Evolutionary conservation across 2,113 vertebrate genomes (phyloP), one percentile per base, ranked within the genome.

Genomic region (Lepisosteus osseus): DNA sequence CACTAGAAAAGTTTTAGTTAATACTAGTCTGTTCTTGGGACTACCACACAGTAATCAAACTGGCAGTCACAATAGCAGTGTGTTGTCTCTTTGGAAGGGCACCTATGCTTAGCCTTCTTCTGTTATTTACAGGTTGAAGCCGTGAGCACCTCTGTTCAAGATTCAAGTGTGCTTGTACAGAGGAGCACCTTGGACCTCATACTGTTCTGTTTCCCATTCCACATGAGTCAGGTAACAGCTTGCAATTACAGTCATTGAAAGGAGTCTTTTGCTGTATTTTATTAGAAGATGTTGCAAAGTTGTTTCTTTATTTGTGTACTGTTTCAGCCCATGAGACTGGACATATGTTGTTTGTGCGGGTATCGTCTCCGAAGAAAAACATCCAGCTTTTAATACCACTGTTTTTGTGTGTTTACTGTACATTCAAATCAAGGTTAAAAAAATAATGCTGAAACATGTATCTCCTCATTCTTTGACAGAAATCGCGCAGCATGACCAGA

Each of bases 201-300:
- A 73, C 94, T 99, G 68, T 99, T 99, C 88, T 99, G 97, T 84
- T 99, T 99, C 86, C 97, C 97, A 56, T 99, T 98, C 83, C 96
- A 99, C 80, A 97, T 98, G 96, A 99, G 96, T 86, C 96, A 99
- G 95, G 97, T 99, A 85, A 81, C 80, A 40, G 8, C 8, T 5
- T 65, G 15, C 41, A 51, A 9, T 51, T 3, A 65, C n/a, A 8
- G 13, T 5, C 11, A 59, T 29, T 29, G 29, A 29, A 29, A 29
- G 40, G 14, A 56, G 14, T 41, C 44, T 8, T 15, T 40, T 66
- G 43, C 41, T 65, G 1, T 13, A 55, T 7, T 67, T 14, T 13
- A 67, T 1, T 29, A 29, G 29, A 29, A 29, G 29, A 29, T 29
- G 29, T 29, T 29, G 29, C 29, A 29, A 29, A 2, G 29, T 29